Percentiles rank a stretch among this genome's conserved stretches.
Evolutionary conservation across 2,113 vertebrate genomes (phyloP).

Genomic region (Sceloporus tristichus): DNA sequence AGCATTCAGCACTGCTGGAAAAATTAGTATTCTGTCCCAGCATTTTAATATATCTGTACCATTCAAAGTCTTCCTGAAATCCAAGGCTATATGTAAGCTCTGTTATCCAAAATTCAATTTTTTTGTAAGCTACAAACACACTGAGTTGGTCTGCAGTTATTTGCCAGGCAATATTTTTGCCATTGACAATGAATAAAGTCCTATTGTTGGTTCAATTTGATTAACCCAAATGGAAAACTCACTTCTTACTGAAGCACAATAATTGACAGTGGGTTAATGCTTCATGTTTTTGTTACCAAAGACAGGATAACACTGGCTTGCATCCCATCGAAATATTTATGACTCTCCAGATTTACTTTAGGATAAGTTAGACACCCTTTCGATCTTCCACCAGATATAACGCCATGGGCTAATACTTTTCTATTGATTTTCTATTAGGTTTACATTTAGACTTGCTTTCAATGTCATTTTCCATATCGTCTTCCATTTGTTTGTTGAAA

Average conservation of each 20-base stretch:
- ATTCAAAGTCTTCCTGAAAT: background rate
- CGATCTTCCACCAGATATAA: background rate
- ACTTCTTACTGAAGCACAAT: no score
- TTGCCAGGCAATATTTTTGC: background rate
- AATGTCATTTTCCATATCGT: background rate
- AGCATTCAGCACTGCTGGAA: background rate
- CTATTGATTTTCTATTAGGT: conserved; percentile 18
- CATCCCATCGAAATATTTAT: background rate
- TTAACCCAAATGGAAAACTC: background rate
- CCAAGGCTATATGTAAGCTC: no score
- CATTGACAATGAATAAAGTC: background rate
- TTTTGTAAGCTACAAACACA: background rate
- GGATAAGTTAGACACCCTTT: background rate
- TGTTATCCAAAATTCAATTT: background rate
- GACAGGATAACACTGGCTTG: background rate
- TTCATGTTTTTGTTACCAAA: background rate
- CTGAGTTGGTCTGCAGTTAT: background rate
- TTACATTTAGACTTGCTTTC: conserved; percentile 9
- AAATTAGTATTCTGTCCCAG: background rate
- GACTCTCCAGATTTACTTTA: background rate
- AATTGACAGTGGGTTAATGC: background rate
- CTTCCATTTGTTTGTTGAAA: conserved; percentile 7
- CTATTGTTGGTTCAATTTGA: background rate
- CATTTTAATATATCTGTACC: background rate
- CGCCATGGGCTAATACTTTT: background rate